Evolutionary conservation across 2,888 invertebrate species (phyloP), one percentile per base, ranked within the genome.

Genomic region (Agonopterix arenella): DNA sequence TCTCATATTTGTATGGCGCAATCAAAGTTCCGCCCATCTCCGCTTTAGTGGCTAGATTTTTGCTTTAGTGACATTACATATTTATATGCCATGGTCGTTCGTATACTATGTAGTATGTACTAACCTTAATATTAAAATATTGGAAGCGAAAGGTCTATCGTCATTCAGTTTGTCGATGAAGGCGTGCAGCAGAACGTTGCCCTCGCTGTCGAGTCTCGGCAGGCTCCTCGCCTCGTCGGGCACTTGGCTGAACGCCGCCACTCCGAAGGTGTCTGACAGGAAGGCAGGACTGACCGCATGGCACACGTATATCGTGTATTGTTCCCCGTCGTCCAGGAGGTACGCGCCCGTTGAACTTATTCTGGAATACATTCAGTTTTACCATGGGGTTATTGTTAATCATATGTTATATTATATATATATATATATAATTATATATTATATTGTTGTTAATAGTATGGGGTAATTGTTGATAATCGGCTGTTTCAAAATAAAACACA

Each of bases 101-200:
- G 28, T 28, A 1, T 9, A 60, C 81, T 80, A 74, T 37, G 10
- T 37, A n/a, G 8, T 8, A 44, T 9, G 9, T 9, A 60, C 81
- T 80, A 74, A 96, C 96, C 94, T 94, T 59, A 98, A 91, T 50
- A 98, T 90, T 72, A 95, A 92, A 61, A 98, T 76, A 52, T 95
- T 91, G 8, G 96, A 93, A 46, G 93, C 90, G 68, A 93, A 94
- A 0, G 98, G 96, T 69, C 97, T 93, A 58, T 95, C 95, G 56
- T 96, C 95, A 73, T 97, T 96, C 52, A 98, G 90, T 73, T 93
- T 92, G 65, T 93, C 92, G 40, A 98, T 88, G 80, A 98, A 97
- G 58, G 92, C 92, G 67, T 95, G 93, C 52, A 98, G 85, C 61
- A 93, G 84, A 64, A 93, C 92, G 70, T 93, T 97, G 60, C 93